These are phyloP conservation scores for Scelioninae gen. 1 DNA, from an alignment of 2,888 invertebrate species.

Conservation along the genomic window DNA sequence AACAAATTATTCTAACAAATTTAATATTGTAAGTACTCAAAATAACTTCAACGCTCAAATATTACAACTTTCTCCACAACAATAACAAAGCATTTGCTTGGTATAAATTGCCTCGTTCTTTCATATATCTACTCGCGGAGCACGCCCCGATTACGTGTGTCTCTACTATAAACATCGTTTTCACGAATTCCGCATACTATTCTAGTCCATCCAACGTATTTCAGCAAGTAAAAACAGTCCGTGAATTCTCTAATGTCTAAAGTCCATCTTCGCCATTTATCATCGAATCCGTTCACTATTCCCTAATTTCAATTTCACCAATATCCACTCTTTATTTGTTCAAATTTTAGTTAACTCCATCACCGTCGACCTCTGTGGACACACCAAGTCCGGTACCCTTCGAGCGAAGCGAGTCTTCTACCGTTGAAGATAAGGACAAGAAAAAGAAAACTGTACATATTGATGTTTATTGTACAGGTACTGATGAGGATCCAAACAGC, in stretches of 20 bases:
- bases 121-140: neutral
- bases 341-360: constrained; percentile 44
- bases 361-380: constrained; percentile 68
- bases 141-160: neutral
- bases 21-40: too few species aligned
- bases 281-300: neutral
- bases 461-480: constrained; percentile 90
- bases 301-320: neutral
- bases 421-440: constrained; percentile 75
- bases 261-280: neutral
- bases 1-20: too few species aligned
- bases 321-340: too few species aligned
- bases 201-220: neutral
- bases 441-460: constrained; percentile 89
- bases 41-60: too few species aligned
- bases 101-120: neutral
- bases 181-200: constrained; percentile 14
- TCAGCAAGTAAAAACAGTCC: constrained; percentile 12
- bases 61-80: too few species aligned
- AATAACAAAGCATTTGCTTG: neutral
- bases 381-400: constrained; percentile 68
- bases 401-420: constrained; percentile 67
- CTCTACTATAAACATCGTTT: constrained; percentile 3
- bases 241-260: neutral
- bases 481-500: constrained; percentile 84